phyloP scores from a whole-genome alignment of 2,888 invertebrate species.

The Epistrophe eligans region DNA sequence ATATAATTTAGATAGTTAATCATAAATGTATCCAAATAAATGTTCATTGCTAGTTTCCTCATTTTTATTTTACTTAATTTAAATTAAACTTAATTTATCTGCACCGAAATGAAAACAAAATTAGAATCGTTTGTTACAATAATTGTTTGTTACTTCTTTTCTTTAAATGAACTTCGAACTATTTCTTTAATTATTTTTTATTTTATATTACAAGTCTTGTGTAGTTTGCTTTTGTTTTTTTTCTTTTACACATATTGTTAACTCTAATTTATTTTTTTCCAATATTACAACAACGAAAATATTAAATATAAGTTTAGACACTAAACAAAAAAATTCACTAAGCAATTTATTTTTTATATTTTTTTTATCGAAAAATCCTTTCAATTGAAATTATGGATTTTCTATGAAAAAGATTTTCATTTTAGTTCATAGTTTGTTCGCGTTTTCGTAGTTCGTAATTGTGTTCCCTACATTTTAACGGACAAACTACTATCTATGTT shows the following conservation, averaged over 20 bases:
- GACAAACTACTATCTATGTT: neutral
- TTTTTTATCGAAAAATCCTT: constrained; percentile 58
- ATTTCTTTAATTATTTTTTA: neutral
- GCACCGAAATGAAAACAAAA: constrained; percentile 32
- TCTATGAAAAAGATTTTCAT: neutral
- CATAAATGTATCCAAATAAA: constrained; percentile 63
- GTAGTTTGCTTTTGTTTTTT: neutral
- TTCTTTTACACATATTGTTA: constrained; percentile 8
- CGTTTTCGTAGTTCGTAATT: neutral
- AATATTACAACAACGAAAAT: constrained; percentile 55
- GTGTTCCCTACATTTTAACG: neutral
- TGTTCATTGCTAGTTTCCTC: constrained; percentile 60
- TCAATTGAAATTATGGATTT: constrained; percentile 52
- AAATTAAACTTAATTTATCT: constrained; percentile 45
- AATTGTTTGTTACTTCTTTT: neutral
- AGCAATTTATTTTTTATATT: constrained; percentile 46
- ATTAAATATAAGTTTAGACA: constrained; percentile 36
- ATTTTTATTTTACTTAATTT: constrained; percentile 29
- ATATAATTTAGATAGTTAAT: constrained; percentile 47
- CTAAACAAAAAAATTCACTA: constrained; percentile 59
- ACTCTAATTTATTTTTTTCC: constrained; percentile 16
- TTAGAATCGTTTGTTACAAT: neutral
- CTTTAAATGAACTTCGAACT: neutral
- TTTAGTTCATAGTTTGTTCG: neutral
- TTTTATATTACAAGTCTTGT: constrained; percentile 28